These are phyloP conservation scores for Lycocerus yunnanus DNA, from an alignment of 2,888 invertebrate species.

Conservation along the genomic window DNA sequence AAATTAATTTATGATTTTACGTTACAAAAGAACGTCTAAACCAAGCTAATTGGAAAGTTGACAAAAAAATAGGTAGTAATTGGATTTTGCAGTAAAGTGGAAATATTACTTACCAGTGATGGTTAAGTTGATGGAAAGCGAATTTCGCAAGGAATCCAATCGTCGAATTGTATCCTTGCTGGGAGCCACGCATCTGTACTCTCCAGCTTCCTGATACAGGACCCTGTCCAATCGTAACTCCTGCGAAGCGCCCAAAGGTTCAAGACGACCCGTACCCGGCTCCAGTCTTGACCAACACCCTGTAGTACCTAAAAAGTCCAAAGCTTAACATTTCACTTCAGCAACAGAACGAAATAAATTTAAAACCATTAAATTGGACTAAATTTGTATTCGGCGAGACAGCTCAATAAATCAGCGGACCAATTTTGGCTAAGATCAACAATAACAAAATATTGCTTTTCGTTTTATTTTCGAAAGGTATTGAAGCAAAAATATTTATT, in stretches of 20 bases:
- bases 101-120: conserved; percentile 60
- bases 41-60: background rate
- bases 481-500: background rate
- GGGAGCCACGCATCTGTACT: conserved; percentile 72
- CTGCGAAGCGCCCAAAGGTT: conserved; percentile 63
- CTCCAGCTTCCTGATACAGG: conserved; percentile 77
- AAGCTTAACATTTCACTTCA: background rate
- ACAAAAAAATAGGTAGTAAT: background rate
- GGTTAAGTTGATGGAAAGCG: conserved; percentile 56
- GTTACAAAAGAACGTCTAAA: background rate
- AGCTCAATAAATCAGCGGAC: background rate
- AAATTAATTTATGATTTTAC: background rate
- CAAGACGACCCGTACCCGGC: conserved; percentile 59
- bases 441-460: background rate
- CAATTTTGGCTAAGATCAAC: background rate
- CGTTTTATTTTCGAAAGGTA: background rate
- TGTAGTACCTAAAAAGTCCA: conserved; percentile 58
- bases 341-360: background rate
- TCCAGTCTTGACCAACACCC: conserved; percentile 68
- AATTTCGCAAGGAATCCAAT: conserved; percentile 59
- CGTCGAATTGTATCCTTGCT: conserved; percentile 60
- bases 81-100: background rate
- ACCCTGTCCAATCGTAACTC: conserved; percentile 71
- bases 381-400: background rate
- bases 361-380: background rate